These are phyloP conservation scores for Portunus trituberculatus DNA, from an alignment of 1,140 invertebrate species.

Conservation along the genomic window DNA sequence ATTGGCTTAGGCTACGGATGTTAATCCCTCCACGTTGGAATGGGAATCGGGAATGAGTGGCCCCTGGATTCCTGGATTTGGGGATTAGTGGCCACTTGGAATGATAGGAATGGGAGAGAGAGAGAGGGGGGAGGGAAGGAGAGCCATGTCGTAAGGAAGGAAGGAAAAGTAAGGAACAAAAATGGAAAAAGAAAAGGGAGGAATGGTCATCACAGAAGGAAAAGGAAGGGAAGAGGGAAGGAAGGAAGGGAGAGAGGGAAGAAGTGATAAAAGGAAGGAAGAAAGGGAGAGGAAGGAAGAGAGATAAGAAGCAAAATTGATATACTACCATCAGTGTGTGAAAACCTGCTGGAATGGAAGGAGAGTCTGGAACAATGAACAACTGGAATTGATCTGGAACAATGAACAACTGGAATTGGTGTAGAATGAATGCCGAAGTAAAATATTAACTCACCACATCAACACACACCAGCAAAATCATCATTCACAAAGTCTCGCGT, in stretches of 20 bases:
- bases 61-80: slow-evolving; percentile 17
- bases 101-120: background rate
- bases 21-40: slow-evolving; percentile 57
- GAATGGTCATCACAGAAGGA: too few relatives aligned
- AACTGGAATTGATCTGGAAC: too few relatives aligned
- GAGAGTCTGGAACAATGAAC: too few relatives aligned
- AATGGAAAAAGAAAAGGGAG: background rate
- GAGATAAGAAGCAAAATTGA: background rate
- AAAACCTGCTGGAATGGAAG: too few relatives aligned
- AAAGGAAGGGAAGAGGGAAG: background rate
- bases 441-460: too few relatives aligned
- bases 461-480: too few relatives aligned
- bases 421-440: too few relatives aligned
- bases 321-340: too few relatives aligned
- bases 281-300: background rate
- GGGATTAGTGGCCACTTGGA: slow-evolving; percentile 57
- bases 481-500: too few relatives aligned
- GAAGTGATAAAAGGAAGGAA: background rate
- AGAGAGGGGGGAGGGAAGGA: background rate
- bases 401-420: too few relatives aligned
- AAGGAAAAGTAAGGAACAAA: too few relatives aligned
- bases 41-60: slow-evolving; percentile 66
- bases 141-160: background rate
- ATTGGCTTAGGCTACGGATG: slow-evolving; percentile 52
- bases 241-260: background rate